These are phyloP conservation scores for Tyto alba DNA, from an alignment of 2,113 vertebrate species.

Conservation along the genomic window DNA sequence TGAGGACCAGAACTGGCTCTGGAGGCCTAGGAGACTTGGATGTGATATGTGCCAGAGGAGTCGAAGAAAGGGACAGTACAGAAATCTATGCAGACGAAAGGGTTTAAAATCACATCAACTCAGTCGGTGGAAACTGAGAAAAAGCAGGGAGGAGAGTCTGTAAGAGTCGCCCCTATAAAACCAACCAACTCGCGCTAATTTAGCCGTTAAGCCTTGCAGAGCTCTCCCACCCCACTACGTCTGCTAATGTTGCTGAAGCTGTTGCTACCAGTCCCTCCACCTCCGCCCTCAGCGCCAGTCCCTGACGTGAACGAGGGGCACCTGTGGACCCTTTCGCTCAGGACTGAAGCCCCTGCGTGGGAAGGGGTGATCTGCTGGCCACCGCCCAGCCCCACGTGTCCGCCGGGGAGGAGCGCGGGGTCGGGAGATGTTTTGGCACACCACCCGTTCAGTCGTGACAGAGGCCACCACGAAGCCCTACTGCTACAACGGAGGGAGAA, in stretches of 20 bases:
- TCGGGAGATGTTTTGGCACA: neutral
- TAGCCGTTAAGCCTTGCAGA: neutral
- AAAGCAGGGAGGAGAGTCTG: neutral
- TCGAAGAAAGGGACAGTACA: neutral
- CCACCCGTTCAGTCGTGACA: rapidly evolving
- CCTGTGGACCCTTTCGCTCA: neutral
- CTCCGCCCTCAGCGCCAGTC: neutral
- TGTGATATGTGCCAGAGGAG: neutral
- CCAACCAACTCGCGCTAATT: neutral
- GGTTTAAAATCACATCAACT: neutral
- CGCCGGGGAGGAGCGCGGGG: neutral
- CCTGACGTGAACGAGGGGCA: neutral
- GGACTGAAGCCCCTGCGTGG: neutral
- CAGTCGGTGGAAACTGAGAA: neutral
- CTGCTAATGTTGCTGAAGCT: neutral
- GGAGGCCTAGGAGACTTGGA: neutral
- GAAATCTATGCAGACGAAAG: neutral
- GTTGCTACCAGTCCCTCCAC: neutral
- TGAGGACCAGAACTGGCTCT: neutral
- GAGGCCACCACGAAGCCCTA: neutral
- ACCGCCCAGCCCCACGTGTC: rapidly evolving
- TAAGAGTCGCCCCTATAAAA: neutral
- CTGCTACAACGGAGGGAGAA: neutral
- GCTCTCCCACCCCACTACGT: neutral
- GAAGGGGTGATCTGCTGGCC: neutral